These are phyloP conservation scores for Oryzaephilus surinamensis DNA, from an alignment of 1,140 invertebrate genomes.

Conservation along the genomic window DNA sequence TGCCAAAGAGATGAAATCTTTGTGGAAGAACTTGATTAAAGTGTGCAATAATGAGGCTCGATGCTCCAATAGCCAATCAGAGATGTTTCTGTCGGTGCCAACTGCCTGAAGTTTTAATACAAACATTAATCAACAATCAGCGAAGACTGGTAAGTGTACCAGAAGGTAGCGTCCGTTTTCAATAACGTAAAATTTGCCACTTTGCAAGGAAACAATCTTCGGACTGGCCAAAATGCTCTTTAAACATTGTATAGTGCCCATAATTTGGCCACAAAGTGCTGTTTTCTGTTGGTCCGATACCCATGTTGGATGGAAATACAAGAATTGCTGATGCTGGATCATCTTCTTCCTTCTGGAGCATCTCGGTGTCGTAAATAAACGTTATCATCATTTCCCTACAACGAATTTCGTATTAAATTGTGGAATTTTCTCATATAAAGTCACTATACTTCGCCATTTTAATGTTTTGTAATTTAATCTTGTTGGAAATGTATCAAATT, in stretches of 20 bases:
- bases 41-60: slow-evolving; percentile 59
- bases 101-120: slow-evolving; percentile 48
- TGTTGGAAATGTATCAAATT: no score
- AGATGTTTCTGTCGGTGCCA: slow-evolving; percentile 74
- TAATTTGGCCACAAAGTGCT: slow-evolving; percentile 69
- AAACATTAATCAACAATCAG: slow-evolving; percentile 8
- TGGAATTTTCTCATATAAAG: background rate
- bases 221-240: slow-evolving; percentile 61
- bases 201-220: slow-evolving; percentile 61
- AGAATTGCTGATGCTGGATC: slow-evolving; percentile 73
- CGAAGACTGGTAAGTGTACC: slow-evolving; percentile 41
- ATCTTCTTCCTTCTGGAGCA: slow-evolving; percentile 65
- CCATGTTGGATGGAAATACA: slow-evolving; percentile 83
- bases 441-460: slow-evolving; percentile 9
- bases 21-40: slow-evolving; percentile 66
- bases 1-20: slow-evolving; percentile 58
- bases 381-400: slow-evolving; percentile 77
- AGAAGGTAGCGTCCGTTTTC: slow-evolving; percentile 67
- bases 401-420: slow-evolving; percentile 17
- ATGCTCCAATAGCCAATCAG: slow-evolving; percentile 66
- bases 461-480: no score
- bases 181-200: slow-evolving; percentile 73
- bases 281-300: slow-evolving; percentile 70
- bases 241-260: slow-evolving; percentile 69
- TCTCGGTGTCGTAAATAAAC: slow-evolving; percentile 74